Evolutionary conservation across 2,113 vertebrate genomes (phyloP), one percentile per base, ranked within the genome.

Genomic region (Myotis brandtii): DNA sequence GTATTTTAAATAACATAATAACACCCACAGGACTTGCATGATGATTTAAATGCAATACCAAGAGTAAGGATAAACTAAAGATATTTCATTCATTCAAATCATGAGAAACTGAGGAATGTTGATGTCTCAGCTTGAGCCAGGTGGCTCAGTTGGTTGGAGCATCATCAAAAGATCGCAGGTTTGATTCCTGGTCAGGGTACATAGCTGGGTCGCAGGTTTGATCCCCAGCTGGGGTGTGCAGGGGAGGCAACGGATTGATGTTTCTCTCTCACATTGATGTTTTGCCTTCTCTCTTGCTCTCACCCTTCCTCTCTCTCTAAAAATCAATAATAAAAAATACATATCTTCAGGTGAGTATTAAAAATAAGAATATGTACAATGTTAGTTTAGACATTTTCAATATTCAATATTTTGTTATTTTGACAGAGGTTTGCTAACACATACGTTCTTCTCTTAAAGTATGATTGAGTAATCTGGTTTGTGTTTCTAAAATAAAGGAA

Each of bases 21-120:
- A 56, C 25, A 23, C 27, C 62, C 90, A 48, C 34, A 77, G 64
- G 46, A 91, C 34, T 67, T 70, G 9, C 67, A 76, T 76, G 86
- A 82, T 16, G 37, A 81, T 83, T 14, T 43, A 80, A 90, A 40
- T 85, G 6, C 30, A 95, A 88, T 66, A 95, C 46, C 3, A 93
- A 96, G 70, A 95, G 5, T 59, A 95, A 34, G 95, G 11, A 16
- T 43, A 69, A 59, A 96, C 88, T 95, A 80, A 50, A 95, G 12
- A 86, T 27, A 62, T 69, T 95, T 88, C 37, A 84, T 37, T 48
- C 83, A 82, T 96, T 97, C 91, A 89, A 94, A 95, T 94, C 52
- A 80, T 46, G 30, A 83, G 86, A 93, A 86, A 12, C 14, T 89
- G 72, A 95, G 84, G 56, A 87, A 95, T 69, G n/a, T 0, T 4